These are phyloP conservation scores for Leptoclinus maculatus DNA, from an alignment of 2,797 vertebrate genomes.

Conservation along the genomic window DNA sequence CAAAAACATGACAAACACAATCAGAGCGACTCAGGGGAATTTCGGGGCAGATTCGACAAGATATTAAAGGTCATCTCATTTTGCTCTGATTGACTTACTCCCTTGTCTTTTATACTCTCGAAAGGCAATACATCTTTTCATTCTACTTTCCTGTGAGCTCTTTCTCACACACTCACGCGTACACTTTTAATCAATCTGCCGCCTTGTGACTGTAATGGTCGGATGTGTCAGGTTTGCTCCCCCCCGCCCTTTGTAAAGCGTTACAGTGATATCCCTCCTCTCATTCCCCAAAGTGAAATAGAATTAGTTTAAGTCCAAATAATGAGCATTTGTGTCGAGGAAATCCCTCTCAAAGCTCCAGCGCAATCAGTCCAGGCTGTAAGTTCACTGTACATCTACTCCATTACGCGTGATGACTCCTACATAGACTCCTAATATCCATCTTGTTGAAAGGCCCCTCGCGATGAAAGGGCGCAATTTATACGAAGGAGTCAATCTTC, in stretches of 20 bases:
- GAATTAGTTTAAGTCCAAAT: constrained; percentile 50
- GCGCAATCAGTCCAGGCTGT: constrained; percentile 41
- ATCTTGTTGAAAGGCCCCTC: constrained; percentile 41
- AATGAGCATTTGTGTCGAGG: constrained; percentile 3
- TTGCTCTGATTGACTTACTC: constrained; percentile 51
- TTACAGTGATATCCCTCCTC: constrained; percentile 19
- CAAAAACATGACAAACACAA: constrained; percentile 63
- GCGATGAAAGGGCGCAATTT: constrained; percentile 30
- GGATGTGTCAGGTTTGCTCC: constrained; percentile 24
- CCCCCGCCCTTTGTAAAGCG: neutral
- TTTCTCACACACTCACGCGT: neutral
- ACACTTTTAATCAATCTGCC: constrained; percentile 41
- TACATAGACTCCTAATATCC: constrained; percentile 35
- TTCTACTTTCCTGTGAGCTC: constrained; percentile 3
- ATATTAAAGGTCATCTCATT: constrained; percentile 74
- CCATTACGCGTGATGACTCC: constrained; percentile 44
- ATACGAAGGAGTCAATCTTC: constrained; percentile 3
- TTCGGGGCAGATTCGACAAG: constrained; percentile 23
- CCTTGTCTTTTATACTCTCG: constrained; percentile 35
- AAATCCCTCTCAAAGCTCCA: constrained; percentile 38
- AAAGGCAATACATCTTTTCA: constrained; percentile 41
- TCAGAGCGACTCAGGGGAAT: constrained; percentile 30
- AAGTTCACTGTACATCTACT: constrained; percentile 41
- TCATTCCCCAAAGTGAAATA: constrained; percentile 19
- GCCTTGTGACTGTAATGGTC: constrained; percentile 9